Conservation (phyloP, 2,113 vertebrate genomes). For the Malaclemys terrapin region DNA sequence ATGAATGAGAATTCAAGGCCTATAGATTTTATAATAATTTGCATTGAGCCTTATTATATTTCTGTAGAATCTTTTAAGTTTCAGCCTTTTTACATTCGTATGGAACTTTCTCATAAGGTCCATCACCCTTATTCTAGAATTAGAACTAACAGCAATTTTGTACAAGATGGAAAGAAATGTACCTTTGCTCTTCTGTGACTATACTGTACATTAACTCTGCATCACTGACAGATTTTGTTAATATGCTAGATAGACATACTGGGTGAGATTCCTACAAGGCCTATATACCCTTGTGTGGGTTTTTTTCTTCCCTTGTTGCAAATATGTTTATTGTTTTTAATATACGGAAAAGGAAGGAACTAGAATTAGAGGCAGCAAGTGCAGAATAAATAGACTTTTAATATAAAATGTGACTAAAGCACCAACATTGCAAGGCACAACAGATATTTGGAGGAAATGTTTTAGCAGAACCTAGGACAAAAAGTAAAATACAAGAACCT, state of each 20-base stretch:
- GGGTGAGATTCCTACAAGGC: not conserved
- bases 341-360: not conserved
- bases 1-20: not conserved
- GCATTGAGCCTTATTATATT: not conserved
- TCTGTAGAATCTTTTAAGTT: not conserved
- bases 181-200: not conserved
- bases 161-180: not conserved
- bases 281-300: not conserved
- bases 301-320: not conserved
- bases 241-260: not conserved
- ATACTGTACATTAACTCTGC: not conserved
- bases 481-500: not conserved
- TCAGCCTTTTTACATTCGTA: not conserved
- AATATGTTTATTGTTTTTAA: not conserved
- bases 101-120: not conserved
- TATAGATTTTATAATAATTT: not conserved
- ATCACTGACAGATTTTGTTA: not conserved
- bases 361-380: not conserved
- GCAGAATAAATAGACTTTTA: not conserved
- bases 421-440: not conserved
- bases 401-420: not conserved
- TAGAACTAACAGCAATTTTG: not conserved
- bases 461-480: not conserved
- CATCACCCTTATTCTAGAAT: not conserved
- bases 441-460: not conserved